Base-by-base conservation (phyloP, 2,797 vertebrate species). In the Tokudaia tokunoshimensis region DNA sequence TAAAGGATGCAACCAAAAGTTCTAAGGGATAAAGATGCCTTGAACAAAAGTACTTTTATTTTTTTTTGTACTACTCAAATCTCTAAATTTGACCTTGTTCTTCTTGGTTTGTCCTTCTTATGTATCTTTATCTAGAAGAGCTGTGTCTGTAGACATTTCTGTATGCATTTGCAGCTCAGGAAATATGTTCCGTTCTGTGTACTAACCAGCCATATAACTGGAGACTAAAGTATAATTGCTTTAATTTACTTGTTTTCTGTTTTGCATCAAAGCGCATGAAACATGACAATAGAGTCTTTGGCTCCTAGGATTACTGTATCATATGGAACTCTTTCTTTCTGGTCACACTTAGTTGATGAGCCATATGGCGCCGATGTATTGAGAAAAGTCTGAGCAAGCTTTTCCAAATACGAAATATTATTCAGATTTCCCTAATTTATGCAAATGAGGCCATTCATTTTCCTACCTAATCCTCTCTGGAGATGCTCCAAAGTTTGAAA, bases 341-440 rank as follows among this genome's bases (percentile, higher is more conserved):
- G 72, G 94, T 72, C 31, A 52, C 57, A 91, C 95, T 92, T 86
- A 97, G 74, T 76, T 90, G 61, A 95, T 93, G 93, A 95, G 94
- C 95, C 97, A 97, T 96, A 97, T 97, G 98, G 97, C 88, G 97
- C 97, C 93, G 76, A 92, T 91, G 94, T 92, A 97, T 74, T 97
- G 97, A 93, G 96, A 97, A 98, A 96, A 97, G 84, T 97, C 97
- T 97, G 91, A 96, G 92, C 94, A 95, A 97, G 93, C 91, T 92
- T 98, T 97, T 97, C 96, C 52, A 97, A 98, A 98, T 96, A 94
- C 91, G 97, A 98, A 98, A 97, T 94, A 92, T 94, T 94, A 97
- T 97, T 98, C 97, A 95, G 76, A 96, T 98, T 98, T 98, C 98
- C 98, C 97, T 98, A 98, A 98, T 98, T 98, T 98, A 98, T 98